Percentiles rank a stretch among this genome's conserved stretches.
phyloP scores from a whole-genome alignment of 2,113 vertebrate genomes.

The Equus przewalskii region DNA sequence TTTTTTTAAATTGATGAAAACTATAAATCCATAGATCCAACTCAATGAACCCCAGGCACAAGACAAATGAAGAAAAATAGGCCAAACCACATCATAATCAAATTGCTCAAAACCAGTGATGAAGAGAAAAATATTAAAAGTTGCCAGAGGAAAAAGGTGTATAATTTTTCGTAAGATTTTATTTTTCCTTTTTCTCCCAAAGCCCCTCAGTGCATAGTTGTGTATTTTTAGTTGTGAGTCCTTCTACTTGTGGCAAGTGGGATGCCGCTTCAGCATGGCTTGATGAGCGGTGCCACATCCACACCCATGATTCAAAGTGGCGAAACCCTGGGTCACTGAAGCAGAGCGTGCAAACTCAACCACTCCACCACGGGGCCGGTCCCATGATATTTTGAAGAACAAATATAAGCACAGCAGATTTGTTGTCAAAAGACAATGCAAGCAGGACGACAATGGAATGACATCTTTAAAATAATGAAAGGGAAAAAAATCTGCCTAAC shows the following conservation, averaged over 20 bases:
- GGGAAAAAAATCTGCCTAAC: neutral
- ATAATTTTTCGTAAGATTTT: neutral
- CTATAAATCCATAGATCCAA: neutral
- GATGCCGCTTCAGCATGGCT: no score
- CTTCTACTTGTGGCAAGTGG: no score
- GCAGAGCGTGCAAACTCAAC: no score
- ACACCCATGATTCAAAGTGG: no score
- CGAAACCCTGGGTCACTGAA: no score
- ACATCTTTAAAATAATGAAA: slow-evolving; percentile 4
- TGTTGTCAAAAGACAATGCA: neutral
- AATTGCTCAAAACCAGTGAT: neutral
- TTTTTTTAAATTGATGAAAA: neutral
- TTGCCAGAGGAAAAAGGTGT: neutral
- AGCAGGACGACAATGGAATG: neutral
- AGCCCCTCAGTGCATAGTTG: no score
- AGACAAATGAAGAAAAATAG: neutral
- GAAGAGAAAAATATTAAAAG: neutral
- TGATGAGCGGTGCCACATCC: no score
- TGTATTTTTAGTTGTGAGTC: no score
- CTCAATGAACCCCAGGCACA: neutral
- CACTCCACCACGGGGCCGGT: no score
- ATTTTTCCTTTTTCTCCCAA: no score
- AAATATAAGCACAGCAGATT: neutral
- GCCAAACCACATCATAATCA: neutral
- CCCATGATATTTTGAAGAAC: neutral